These are phyloP conservation scores for Pangasius krempfi DNA, from an alignment of 2,797 vertebrate genomes.

Conservation along the genomic window DNA sequence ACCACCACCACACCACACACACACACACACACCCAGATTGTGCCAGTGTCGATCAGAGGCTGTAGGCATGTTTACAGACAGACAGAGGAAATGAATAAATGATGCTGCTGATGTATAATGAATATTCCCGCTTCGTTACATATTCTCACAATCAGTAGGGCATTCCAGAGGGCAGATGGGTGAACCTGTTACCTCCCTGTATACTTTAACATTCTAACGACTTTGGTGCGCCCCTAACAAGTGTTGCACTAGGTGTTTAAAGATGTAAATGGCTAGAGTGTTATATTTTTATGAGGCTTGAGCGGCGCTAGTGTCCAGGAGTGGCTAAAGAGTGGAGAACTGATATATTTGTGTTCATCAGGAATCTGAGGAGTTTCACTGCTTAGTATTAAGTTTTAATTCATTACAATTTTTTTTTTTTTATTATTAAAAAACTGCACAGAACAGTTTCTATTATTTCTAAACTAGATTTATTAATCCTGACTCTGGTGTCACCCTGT, in stretches of 20 bases:
- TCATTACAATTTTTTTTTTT: background rate
- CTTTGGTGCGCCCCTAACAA: conserved; percentile 45
- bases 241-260: conserved; percentile 23
- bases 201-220: conserved; percentile 30
- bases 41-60: conserved; percentile 63
- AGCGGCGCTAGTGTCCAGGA: background rate
- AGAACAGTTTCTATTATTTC: no score
- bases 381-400: background rate
- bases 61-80: conserved; percentile 74
- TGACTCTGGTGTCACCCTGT: background rate
- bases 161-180: conserved; percentile 56
- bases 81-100: conserved; percentile 79
- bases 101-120: conserved; percentile 79
- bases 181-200: conserved; percentile 26
- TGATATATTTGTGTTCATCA: background rate
- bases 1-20: conserved; percentile 6
- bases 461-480: background rate
- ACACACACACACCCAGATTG: conserved; percentile 48
- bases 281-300: conserved; percentile 1
- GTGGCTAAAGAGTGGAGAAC: background rate
- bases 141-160: conserved; percentile 75
- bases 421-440: background rate
- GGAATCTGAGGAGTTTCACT: background rate
- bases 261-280: background rate
- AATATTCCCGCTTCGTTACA: conserved; percentile 76